Evolutionary conservation across 2,797 vertebrate species (phyloP), one percentile per base, ranked within the genome.

Genomic region (Thalassophryne amazonica): DNA sequence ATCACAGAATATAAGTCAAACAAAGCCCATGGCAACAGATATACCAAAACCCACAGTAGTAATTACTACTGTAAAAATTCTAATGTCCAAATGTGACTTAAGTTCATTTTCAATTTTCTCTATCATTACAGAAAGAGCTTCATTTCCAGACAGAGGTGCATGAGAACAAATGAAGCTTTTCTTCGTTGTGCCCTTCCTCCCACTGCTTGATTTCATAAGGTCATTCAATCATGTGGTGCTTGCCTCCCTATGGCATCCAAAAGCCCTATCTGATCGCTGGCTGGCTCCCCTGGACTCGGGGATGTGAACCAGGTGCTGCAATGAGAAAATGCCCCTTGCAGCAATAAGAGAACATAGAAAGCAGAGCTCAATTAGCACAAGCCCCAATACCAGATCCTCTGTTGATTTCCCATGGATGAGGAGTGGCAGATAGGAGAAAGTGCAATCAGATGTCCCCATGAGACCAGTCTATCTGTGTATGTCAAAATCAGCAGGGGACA

Each of bases 361-460:
- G 80, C 83, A 85, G 69, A 73, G 84, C 89, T 90, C 88, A 89
- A 90, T 91, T 91, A 91, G 87, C 78, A 67, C 34, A n/a, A 82
- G 79, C 76, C 83, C 73, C 85, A 80, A 89, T 90, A 78, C 71
- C 62, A 54, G 83, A 85, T 86, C 84, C 80, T 78, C 71, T 87
- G 92, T 91, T 81, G 91, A 91, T 91, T 88, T 86, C 60, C 51
- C 55, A 42, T 33, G 41, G 86, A 90, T 90, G 85, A 91, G 85
- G 85, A 81, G 90, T 84, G 81, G 84, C 85, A 86, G 86, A 86
- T 77, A 53, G 79, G 80, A 85, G 84, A 82, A 85, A 84, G 86
- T 89, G 89, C 88, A 87, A 89, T 90, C 89, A 85, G 80, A 85
- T 47, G 68, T 39, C 68, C 81, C 78, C 73, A 69, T 61, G 78